Evolutionary conservation across 2,797 vertebrate species (phyloP), one percentile per base, ranked within the genome.

Genomic region (Paedocypris micromegethes): DNA sequence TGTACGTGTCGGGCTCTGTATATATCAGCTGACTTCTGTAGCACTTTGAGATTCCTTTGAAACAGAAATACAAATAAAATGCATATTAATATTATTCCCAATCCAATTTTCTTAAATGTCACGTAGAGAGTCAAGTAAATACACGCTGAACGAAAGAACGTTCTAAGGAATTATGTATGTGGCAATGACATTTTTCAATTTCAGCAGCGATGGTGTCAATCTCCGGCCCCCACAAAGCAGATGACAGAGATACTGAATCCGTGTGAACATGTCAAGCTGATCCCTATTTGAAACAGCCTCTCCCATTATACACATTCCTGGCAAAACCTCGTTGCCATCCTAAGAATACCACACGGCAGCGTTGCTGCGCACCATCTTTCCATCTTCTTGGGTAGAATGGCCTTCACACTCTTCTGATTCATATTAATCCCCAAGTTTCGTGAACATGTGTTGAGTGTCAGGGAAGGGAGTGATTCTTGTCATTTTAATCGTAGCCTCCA

Each of bases 261-360:
- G 3, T 66, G 76, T 80, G 77, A 74, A 52, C 1, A 50, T 77
- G 82, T 84, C 84, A 86, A 81, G 63, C 68, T 64, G 68, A 80
- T 81, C 73, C 74, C 66, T 78, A 81, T 82, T 73, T 75, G 82
- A 80, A 71, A 71, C 53, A 78, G 81, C 60, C 56, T 53, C 61
- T 72, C 67, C 77, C 72, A 68, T 77, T 75, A 75, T 80, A 79
- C 80, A 79, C 83, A 85, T 86, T 85, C 75, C 75, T 78, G 75
- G 61, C 79, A 72, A 76, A 79, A 79, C 78, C 62, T 59, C 72
- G 80, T 86, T 79, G 81, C 76, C 66, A 75, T 62, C 75, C 82
- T 82, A 75, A 71, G 84, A 88, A 87, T 85, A 86, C 79, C 78
- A 58, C 38, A 5, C 58, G 57, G 72, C 60, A 67, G 70, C 63